A percentile compares a stretch with the other conserved stretches of the same genome.
Conservation (phyloP, 2,113 vertebrate genomes). For the Condylura cristata region DNA sequence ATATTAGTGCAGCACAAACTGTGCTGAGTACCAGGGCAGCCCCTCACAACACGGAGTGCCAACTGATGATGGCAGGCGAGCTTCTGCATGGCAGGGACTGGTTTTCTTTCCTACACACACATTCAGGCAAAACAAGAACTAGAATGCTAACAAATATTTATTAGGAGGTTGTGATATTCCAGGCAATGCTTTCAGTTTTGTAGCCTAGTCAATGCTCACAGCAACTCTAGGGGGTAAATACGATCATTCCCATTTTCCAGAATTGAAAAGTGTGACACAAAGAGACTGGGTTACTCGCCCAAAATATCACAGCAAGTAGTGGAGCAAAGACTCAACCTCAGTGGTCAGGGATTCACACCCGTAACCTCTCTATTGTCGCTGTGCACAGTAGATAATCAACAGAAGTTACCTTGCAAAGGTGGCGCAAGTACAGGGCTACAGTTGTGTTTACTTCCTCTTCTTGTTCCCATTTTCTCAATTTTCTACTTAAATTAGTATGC, state of each 20-base stretch:
- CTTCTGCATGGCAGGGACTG: neutral
- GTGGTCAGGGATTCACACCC: neutral
- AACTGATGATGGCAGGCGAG: neutral
- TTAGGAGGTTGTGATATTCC: neutral
- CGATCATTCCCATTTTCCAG: slow-evolving; percentile 39
- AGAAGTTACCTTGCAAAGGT: slow-evolving; percentile 18
- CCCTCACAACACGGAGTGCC: neutral
- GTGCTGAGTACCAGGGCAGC: neutral
- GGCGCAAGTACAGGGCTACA: neutral
- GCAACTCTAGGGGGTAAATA: neutral
- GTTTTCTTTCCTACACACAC: neutral
- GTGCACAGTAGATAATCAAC: neutral
- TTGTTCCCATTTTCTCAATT: slow-evolving; percentile 27
- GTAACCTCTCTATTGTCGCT: neutral
- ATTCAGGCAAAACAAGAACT: neutral
- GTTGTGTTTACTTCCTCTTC: neutral
- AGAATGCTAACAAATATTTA: neutral
- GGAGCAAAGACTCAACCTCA: neutral
- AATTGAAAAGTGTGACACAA: slow-evolving; percentile 24
- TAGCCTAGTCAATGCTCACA: slow-evolving; percentile 38
- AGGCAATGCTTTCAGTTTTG: neutral
- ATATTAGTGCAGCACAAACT: neutral
- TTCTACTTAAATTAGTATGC: neutral
- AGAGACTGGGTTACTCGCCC: neutral
- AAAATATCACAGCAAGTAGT: neutral